Evolutionary conservation across 2,797 vertebrate genomes (phyloP).

Genomic region (Poecilia wingei): DNA sequence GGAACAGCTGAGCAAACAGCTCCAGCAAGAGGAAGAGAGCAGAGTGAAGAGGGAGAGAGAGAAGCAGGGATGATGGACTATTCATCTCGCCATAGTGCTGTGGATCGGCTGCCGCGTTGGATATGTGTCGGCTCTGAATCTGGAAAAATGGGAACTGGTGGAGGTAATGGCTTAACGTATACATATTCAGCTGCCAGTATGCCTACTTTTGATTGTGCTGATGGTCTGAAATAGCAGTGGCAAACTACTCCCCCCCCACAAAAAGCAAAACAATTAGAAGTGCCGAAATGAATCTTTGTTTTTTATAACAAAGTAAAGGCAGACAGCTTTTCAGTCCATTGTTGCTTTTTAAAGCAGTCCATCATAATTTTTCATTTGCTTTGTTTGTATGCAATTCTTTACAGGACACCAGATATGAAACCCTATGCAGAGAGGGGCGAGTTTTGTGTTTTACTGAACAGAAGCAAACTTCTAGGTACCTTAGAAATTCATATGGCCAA

Average conservation of each 20-base stretch:
- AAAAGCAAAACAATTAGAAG: not conserved
- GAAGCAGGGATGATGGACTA: conserved; percentile 68
- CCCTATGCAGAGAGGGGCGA: conserved; percentile 1
- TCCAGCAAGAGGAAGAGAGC: conserved; percentile 62
- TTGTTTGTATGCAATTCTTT: conserved; percentile 2
- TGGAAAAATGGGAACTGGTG: conserved; percentile 47
- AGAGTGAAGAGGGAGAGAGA: conserved; percentile 47
- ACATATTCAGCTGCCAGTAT: not conserved
- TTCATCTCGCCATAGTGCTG: conserved; percentile 56
- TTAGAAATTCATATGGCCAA: conserved; percentile 58
- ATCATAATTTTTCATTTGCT: not conserved
- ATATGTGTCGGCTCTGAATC: conserved; percentile 69
- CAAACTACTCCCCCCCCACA: conserved; percentile 2
- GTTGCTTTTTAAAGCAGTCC: not conserved
- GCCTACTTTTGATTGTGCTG: not conserved
- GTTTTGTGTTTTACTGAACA: conserved; percentile 27
- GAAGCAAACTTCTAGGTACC: conserved; percentile 42
- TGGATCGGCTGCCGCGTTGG: conserved; percentile 74
- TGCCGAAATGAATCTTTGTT: not conserved
- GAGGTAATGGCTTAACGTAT: conserved; percentile 57
- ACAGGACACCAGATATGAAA: conserved; percentile 38
- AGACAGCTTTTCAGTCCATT: not conserved
- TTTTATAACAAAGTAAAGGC: conserved; percentile 12
- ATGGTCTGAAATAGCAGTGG: conserved; percentile 5
- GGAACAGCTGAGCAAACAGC: conserved; percentile 78